Percentiles rank a stretch among this genome's conserved stretches.
These are phyloP conservation scores for Lissonota sp. DNA, from an alignment of 2,888 invertebrate species.

Conservation along the genomic window DNA sequence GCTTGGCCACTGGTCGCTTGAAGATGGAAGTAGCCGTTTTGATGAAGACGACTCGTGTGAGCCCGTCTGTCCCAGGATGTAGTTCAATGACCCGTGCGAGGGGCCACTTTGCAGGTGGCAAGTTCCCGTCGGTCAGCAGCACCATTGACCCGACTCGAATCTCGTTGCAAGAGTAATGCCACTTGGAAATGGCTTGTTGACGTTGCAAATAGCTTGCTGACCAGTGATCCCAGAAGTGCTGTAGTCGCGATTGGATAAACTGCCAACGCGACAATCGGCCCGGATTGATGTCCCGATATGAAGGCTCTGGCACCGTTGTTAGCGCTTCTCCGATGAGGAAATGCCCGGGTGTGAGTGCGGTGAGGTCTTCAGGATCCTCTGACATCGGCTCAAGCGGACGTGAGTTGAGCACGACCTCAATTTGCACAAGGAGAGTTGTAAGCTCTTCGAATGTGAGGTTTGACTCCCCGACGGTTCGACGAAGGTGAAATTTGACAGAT, in stretches of 20 bases:
- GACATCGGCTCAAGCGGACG: constrained; percentile 70
- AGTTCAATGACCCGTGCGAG: constrained; percentile 50
- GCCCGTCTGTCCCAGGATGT: constrained; percentile 64
- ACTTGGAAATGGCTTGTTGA: constrained; percentile 40
- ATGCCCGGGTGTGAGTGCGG: constrained; percentile 74
- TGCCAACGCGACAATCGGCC: constrained; percentile 70
- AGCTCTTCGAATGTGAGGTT: constrained; percentile 71
- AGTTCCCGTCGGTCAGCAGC: constrained; percentile 59
- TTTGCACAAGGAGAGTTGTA: constrained; percentile 66
- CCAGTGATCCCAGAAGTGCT: constrained; percentile 59
- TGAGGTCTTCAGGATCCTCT: constrained; percentile 62
- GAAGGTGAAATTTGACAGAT: constrained; percentile 70
- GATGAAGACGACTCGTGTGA: constrained; percentile 48
- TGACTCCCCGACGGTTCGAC: constrained; percentile 57
- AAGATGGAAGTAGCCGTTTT: constrained; percentile 58
- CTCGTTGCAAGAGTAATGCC: constrained; percentile 21
- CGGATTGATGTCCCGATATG: too few species aligned
- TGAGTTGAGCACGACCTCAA: constrained; percentile 71
- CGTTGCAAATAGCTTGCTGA: constrained; percentile 36
- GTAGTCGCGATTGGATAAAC: constrained; percentile 10
- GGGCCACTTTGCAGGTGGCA: constrained; percentile 65
- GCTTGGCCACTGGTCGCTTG: constrained; percentile 61
- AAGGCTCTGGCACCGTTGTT: constrained; percentile 66
- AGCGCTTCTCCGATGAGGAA: constrained; percentile 72
- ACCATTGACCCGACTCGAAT: constrained; percentile 36